Evolutionary conservation across 2,888 invertebrate species (phyloP).

Genomic region (Hipparchia sbordonii): DNA sequence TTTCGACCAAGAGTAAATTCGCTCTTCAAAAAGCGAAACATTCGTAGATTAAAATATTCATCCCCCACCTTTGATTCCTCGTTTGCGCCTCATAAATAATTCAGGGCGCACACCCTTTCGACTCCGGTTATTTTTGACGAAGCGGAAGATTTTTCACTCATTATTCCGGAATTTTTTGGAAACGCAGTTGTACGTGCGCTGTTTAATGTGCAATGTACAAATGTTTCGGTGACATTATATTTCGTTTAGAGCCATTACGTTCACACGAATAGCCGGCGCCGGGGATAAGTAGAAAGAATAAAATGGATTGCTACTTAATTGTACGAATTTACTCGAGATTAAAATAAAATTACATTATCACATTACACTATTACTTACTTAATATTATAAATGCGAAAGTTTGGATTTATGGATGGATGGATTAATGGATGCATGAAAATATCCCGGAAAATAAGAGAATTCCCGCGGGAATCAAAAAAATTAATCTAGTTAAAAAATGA

Average conservation of each 20-base stretch:
- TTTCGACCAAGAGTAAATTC: constrained; percentile 6
- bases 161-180: constrained; percentile 29
- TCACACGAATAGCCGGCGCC: no score
- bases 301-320: no score
- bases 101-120: constrained; percentile 40
- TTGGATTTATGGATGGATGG: no score
- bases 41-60: constrained; percentile 41
- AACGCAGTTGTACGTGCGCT: constrained; percentile 34
- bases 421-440: no score
- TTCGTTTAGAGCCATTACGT: not conserved
- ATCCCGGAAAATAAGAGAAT: no score
- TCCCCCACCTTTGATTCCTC: constrained; percentile 54
- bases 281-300: no score
- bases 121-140: constrained; percentile 34
- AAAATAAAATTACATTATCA: no score
- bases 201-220: constrained; percentile 14
- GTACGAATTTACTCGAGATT: no score
- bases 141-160: constrained; percentile 35
- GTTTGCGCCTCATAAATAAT: constrained; percentile 43
- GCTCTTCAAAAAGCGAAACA: constrained; percentile 31
- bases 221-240: not conserved
- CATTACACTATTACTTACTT: no score
- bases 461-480: no score
- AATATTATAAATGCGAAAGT: no score
- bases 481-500: no score